Evolutionary conservation across 2,888 invertebrate species (phyloP), one percentile per base, ranked within the genome.

Genomic region (Ommatoiulus sabulosus): DNA sequence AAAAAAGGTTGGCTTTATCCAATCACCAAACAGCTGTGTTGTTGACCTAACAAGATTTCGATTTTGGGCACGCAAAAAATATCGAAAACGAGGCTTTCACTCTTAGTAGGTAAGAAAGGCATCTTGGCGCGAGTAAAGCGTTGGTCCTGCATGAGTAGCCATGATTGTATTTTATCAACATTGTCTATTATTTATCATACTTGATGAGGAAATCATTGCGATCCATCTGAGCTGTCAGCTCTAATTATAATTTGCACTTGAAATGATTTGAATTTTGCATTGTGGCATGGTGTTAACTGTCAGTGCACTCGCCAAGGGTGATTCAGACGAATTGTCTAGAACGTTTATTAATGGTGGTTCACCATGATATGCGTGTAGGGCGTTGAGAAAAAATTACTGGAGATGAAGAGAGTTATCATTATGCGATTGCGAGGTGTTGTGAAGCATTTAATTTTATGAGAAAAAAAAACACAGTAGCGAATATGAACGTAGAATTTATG

Each of bases 21-120:
- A 86, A 86, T 86, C 86, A 86, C 44, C 48, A 48, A 46, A 86
- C 44, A 86, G 86, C 44, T 86, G 86, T 86, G 86, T 86, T 86
- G 86, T 44, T 86, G 86, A 86, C 86, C 86, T 86, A 5, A 86
- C n/a, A 44, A 86, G n/a, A 86, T 44, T 86, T 44, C 24, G 48
- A 86, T 44, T 35, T 46, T 46, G 86, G 46, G 8, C 86, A 20
- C 8, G 86, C 86, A 86, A 86, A 86, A 86, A 86, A 86, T 44
- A 86, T 44, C 17, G 48, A 86, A 86, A 86, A n/a, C 17, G 24
- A 86, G 24, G n/a, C 48, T 44, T 86, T 46, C 44, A 86, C 48
- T 86, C 24, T 86, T n/a, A 24, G 12, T 46, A 20, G 48, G 17
- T 20, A 44, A 48, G 10, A 44, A 86, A 86, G 8, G 86, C 5